These are phyloP conservation scores for Schizopygopsis malacanthus DNA, from an alignment of 2,797 vertebrate species.

Conservation along the genomic window DNA sequence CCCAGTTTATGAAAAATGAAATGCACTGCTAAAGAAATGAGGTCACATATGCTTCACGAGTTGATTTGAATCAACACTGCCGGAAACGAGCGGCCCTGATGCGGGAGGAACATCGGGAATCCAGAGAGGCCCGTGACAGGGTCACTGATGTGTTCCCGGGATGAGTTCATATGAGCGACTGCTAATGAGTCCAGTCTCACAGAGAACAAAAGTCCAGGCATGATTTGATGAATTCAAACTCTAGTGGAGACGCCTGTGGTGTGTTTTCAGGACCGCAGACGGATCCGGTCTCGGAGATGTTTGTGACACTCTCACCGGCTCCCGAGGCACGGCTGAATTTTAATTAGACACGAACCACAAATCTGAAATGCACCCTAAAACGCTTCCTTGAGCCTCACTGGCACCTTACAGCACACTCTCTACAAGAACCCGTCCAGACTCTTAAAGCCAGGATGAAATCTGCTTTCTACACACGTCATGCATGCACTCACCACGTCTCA, in stretches of 20 bases:
- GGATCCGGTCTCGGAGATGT: background rate
- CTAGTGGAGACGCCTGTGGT: background rate
- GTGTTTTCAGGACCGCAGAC: constrained; percentile 10
- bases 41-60: constrained; percentile 34
- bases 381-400: background rate
- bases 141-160: constrained; percentile 41
- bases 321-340: constrained; percentile 3
- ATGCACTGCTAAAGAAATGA: background rate
- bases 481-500: background rate
- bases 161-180: constrained; percentile 1
- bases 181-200: constrained; percentile 24
- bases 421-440: background rate
- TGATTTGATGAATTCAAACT: constrained; percentile 2
- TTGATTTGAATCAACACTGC: constrained; percentile 26
- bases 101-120: constrained; percentile 16
- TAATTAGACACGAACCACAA: background rate
- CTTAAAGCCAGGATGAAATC: background rate
- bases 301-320: background rate
- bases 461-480: background rate
- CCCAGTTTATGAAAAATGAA: constrained; percentile 25
- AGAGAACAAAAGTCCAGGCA: background rate
- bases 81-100: background rate
- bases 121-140: constrained; percentile 33
- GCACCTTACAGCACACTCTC: background rate
- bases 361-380: background rate